These are phyloP conservation scores for Magallana angulata DNA, from an alignment of 1,140 invertebrate species.

Conservation along the genomic window DNA sequence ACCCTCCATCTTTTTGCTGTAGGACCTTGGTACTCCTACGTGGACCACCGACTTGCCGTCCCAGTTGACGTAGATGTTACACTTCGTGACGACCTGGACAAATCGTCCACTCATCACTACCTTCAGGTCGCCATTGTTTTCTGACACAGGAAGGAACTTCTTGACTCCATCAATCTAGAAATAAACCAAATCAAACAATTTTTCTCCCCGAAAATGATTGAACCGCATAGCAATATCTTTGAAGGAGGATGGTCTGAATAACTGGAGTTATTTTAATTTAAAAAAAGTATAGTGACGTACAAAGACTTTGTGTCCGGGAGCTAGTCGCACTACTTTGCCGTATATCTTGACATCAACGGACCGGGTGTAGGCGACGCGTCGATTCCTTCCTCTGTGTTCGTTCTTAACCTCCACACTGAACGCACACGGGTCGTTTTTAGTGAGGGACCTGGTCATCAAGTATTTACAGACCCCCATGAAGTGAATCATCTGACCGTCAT, in stretches of 20 bases:
- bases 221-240: no score
- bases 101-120: conserved; percentile 42
- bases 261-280: no score
- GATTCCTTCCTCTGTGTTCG: conserved; percentile 71
- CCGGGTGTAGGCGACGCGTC: conserved; percentile 57
- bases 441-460: conserved; percentile 72
- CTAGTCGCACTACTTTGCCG: conserved; percentile 88
- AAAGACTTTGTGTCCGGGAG: conserved; percentile 89
- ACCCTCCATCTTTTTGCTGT: conserved; percentile 82
- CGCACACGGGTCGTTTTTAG: conserved; percentile 79
- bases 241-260: no score
- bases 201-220: no score
- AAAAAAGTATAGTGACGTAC: conserved; percentile 80
- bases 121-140: conserved; percentile 31
- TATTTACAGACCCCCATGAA: conserved; percentile 84
- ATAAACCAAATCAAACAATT: background rate
- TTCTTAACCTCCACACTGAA: conserved; percentile 93
- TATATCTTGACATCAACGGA: conserved; percentile 81
- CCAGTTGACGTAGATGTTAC: conserved; percentile 86
- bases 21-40: conserved; percentile 88
- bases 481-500: conserved; percentile 93
- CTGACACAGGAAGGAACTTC: conserved; percentile 43
- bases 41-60: conserved; percentile 84
- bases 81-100: conserved; percentile 52
- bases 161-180: conserved; percentile 39